Evolutionary conservation across 2,113 vertebrate genomes (phyloP).

Genomic region (Nothocercus nigrocapillus): DNA sequence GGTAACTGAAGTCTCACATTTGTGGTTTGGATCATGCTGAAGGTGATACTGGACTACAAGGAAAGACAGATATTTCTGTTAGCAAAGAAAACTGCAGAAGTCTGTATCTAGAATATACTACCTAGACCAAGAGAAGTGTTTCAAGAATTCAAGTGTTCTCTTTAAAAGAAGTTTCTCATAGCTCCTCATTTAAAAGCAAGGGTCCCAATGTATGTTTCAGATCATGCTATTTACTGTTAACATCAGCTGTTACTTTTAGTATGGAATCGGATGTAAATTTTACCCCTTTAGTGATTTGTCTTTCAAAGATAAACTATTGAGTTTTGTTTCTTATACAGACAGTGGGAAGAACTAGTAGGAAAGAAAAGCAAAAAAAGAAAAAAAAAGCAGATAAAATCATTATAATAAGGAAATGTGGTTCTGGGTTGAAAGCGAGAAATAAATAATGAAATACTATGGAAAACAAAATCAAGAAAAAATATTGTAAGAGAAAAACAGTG

Average conservation of each 20-base stretch:
- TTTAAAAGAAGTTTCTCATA: neutral
- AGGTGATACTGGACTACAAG: neutral
- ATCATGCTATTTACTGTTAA: neutral
- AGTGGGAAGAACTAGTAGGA: neutral
- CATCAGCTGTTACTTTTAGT: neutral
- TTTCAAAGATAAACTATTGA: neutral
- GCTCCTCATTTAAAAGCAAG: neutral
- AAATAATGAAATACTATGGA: neutral
- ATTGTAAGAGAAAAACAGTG: neutral
- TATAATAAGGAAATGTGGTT: neutral
- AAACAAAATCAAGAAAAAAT: neutral
- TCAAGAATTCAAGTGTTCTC: neutral
- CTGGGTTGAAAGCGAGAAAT: neutral
- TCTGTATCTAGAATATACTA: neutral
- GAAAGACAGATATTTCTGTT: neutral
- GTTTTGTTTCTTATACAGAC: neutral
- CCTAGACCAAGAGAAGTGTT: neutral
- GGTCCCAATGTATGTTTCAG: neutral
- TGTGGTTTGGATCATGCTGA: neutral
- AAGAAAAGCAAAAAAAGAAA: neutral
- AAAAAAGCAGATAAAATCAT: neutral
- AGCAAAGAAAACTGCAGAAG: neutral
- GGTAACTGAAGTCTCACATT: neutral
- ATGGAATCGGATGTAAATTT: neutral
- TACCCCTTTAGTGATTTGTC: neutral